Base-by-base conservation (phyloP, 2,113 vertebrate species). In the Cyanoramphus novaezelandiae region DNA sequence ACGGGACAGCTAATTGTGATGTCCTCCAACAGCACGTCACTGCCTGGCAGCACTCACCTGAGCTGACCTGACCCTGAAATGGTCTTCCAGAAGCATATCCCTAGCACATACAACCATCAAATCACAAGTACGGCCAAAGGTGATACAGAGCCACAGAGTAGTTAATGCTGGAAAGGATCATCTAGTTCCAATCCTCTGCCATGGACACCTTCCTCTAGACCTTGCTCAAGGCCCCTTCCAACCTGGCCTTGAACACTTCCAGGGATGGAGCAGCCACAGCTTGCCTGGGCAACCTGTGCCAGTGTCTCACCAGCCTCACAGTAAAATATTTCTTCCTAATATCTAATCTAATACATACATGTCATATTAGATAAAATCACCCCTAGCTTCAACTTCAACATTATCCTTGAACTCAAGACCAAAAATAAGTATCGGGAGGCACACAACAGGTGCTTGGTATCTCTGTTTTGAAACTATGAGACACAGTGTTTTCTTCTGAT, bases 41-140 rank as follows among this genome's bases (percentile, higher is more conserved):
- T 47, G n/a, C 57, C 67, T 10, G 1, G 10, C 14, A 41, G 63
- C 64, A 9, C 20, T 8, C 33, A 5, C 0, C 63, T 12, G 1
- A 50, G 10, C 24, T 15, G 4, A 2, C 10, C 0, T 9, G 3
- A 59, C 16, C 14, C 7, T 15, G 18, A 62, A 28, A 64, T 0
- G 13, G 39, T 17, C 17, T 25, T 64, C 35, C 65, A 80, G 75
- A 27, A 31, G 12, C 18, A 16, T 1, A 16, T 31, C 29, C 33
- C 44, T 29, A 65, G 55, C 20, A 23, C 16, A 11, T 2, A 27
- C 1, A 64, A 13, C 10, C 5, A 44, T 1, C 17, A 19, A 71
- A 67, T 13, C 4, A 4, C 15, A 82, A 41, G 44, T 55, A 55
- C 2, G 17, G 62, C 4, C 11, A 16, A 1, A 14, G 33, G 57